Conservation (phyloP, 2,888 invertebrate genomes). For the Cyaniris semiargus region DNA sequence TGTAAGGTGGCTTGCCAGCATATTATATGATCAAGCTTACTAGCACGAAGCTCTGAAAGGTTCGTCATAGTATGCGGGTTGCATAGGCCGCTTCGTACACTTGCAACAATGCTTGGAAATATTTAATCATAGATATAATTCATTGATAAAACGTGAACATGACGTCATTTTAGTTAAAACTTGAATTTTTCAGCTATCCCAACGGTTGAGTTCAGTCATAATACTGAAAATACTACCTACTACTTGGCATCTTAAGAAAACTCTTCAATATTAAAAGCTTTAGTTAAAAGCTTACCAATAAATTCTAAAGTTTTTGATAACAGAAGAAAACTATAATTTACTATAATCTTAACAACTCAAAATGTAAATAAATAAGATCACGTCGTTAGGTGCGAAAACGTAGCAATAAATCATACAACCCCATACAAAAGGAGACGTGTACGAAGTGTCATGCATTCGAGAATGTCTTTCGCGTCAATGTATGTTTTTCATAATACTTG, state of each 20-base stretch:
- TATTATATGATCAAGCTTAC: no score
- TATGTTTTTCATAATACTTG: constrained; percentile 8
- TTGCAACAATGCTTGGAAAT: background rate
- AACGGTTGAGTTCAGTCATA: no score
- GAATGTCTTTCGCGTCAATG: background rate
- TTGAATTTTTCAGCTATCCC: background rate
- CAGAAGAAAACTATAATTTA: no score
- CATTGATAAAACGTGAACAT: background rate
- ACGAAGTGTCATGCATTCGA: background rate
- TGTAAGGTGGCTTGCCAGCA: background rate
- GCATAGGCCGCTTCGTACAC: background rate
- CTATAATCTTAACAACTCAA: background rate
- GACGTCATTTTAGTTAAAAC: background rate
- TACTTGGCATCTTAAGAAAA: no score
- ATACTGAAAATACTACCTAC: no score
- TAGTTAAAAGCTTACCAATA: no score
- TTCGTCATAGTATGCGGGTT: background rate
- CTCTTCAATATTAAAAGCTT: no score
- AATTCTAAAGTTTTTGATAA: no score
- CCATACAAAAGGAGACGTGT: background rate
- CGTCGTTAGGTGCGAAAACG: background rate
- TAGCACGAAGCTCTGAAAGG: no score
- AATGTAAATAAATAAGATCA: background rate
- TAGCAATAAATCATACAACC: background rate
- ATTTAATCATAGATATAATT: background rate